Conservation (phyloP, 2,797 vertebrate genomes). For the Amniataba percoides region DNA sequence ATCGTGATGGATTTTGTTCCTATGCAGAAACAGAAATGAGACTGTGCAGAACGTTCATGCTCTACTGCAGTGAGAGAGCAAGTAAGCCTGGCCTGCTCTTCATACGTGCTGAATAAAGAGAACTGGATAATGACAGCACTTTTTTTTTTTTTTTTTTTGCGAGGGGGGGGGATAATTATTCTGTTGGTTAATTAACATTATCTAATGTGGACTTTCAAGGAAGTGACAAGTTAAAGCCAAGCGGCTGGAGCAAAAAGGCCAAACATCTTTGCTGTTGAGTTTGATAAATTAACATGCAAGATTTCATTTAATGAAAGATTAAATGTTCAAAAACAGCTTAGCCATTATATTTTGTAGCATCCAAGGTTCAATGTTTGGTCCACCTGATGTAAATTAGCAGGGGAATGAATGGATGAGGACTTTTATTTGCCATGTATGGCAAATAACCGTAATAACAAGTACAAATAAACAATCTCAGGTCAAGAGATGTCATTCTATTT, state of each 20-base stretch:
- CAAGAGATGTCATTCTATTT: too few species aligned
- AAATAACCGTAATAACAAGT: too few species aligned
- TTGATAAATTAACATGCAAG: background rate
- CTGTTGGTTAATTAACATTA: background rate
- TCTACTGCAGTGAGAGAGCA: background rate
- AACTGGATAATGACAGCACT: background rate
- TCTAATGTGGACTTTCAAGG: background rate
- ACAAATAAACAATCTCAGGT: too few species aligned
- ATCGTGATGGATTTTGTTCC: slow-evolving; percentile 52
- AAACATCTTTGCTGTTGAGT: background rate
- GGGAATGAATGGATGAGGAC: too few species aligned
- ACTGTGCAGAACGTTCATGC: slow-evolving; percentile 7
- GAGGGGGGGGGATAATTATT: too few species aligned
- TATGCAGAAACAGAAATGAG: slow-evolving; percentile 15
- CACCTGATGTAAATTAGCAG: too few species aligned
- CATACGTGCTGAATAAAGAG: slow-evolving; percentile 1
- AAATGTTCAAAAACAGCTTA: background rate
- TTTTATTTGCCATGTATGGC: too few species aligned
- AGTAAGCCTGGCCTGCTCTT: background rate
- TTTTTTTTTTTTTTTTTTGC: background rate
- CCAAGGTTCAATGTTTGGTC: too few species aligned
- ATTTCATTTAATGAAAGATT: background rate
- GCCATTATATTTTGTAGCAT: background rate
- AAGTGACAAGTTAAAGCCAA: too few species aligned
- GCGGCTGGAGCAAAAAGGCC: too few species aligned